Base-by-base conservation (phyloP, 2,888 invertebrate genomes). In the Alitta virens region DNA sequence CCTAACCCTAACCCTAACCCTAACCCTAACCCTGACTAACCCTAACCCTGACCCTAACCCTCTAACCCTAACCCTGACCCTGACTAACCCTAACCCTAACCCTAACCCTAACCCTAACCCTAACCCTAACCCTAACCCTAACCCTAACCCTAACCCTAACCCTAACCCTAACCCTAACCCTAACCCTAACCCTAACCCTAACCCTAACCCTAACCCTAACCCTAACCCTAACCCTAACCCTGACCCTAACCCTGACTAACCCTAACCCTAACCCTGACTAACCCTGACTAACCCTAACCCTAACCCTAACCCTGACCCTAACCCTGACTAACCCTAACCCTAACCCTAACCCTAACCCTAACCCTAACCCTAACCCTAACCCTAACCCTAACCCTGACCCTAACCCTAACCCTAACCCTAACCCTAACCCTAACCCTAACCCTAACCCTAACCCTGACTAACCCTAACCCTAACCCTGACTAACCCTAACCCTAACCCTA, bases 341-440 rank as follows among this genome's bases (percentile, higher is more conserved):
- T 58, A 66, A 63, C 54, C 64, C 64, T 60, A 57, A 66, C 67
- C 68, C 58, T 52, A 62, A 59, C n/a, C 62, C 63, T 63, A 64
- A 63, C 66, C 68, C 63, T 64, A 66, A 62, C 65, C 68, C 65
- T 56, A 65, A 66, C 65, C 68, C 68, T 56, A 64, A 66, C 65
- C 65, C 66, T 56, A 66, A 66, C 65, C 65, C 65, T 66, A n/a
- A n/a, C n/a, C n/a, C n/a, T n/a, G n/a, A n/a, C n/a, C n/a, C n/a
- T n/a, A n/a, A n/a, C n/a, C n/a, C 66, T 60, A 66, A 64, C 63
- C 63, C 60, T 56, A 63, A 64, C 64, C 64, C 63, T 40, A 55
- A 55, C 53, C 60, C 50, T 55, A 60, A 50, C 60, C 56, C 52
- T 51, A 59, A 50, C 63, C 60, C 56, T 65, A 60, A 56, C 63